Conservation (phyloP, 2,797 vertebrate species). For the Gorsachius magnificus region DNA sequence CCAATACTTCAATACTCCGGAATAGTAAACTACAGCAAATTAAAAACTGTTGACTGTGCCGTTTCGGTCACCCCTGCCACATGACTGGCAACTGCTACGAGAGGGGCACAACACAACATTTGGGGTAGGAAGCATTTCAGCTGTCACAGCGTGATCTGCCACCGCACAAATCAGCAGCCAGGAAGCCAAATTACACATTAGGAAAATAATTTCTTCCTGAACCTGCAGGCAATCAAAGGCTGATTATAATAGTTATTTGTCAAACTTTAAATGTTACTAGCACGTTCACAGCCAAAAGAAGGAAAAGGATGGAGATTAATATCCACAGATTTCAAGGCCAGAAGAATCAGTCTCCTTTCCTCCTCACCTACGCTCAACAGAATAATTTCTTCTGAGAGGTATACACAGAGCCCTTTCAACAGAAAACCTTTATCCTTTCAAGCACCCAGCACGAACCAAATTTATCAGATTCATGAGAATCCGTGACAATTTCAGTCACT, state of each 20-base stretch:
- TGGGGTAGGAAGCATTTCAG: background rate
- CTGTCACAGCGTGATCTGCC: background rate
- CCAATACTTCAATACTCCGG: background rate
- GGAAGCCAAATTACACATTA: constrained; percentile 6
- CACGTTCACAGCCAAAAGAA: background rate
- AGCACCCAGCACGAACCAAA: rapidly evolving
- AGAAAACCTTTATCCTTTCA: background rate
- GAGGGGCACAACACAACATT: background rate
- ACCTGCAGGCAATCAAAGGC: background rate
- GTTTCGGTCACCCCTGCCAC: background rate
- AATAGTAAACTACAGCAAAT: background rate
- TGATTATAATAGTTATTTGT: background rate
- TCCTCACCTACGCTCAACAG: background rate
- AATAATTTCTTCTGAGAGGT: background rate
- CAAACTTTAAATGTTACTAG: background rate
- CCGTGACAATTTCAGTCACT: background rate
- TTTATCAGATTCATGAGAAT: background rate
- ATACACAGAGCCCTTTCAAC: background rate
- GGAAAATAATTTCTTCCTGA: constrained; percentile 34
- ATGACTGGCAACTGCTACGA: background rate
- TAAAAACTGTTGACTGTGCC: background rate
- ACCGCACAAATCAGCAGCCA: background rate
- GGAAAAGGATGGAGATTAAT: background rate
- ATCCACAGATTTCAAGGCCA: background rate
- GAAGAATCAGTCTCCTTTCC: background rate